Evolutionary conservation across 2,888 invertebrate genomes (phyloP).

Genomic region (Melanostoma scalare): DNA sequence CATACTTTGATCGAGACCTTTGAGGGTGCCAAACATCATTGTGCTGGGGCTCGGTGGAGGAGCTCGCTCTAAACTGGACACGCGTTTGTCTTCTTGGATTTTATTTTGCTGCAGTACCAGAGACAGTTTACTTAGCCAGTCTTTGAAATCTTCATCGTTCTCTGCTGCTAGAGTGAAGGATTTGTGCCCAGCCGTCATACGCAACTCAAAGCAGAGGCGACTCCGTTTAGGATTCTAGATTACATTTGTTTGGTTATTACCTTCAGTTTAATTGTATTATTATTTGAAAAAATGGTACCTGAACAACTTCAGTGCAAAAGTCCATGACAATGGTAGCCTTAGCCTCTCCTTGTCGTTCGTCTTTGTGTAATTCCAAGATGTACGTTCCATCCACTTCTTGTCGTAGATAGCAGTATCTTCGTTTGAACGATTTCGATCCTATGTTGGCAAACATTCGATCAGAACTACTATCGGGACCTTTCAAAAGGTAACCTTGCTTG

Average conservation of each 20-base stretch:
- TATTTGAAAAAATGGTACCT: constrained; percentile 82
- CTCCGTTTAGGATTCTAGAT: constrained; percentile 91
- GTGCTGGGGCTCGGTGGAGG: constrained; percentile 85
- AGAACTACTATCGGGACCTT: constrained; percentile 94
- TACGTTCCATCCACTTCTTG: constrained; percentile 96
- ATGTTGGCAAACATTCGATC: constrained; percentile 96
- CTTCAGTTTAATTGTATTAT: too few relatives aligned
- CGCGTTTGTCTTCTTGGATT: constrained; percentile 90
- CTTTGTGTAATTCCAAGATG: constrained; percentile 95
- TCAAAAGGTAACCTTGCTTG: constrained; percentile 94
- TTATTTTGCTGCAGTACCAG: constrained; percentile 93
- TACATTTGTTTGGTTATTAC: not conserved
- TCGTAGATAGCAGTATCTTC: constrained; percentile 93
- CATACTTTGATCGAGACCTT: constrained; percentile 95
- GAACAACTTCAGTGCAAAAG: constrained; percentile 94
- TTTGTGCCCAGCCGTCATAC: constrained; percentile 93
- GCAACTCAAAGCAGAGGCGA: constrained; percentile 92
- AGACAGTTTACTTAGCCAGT: constrained; percentile 92
- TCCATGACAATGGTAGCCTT: constrained; percentile 97
- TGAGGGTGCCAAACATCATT: constrained; percentile 91
- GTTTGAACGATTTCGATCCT: constrained; percentile 95
- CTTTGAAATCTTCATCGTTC: constrained; percentile 90
- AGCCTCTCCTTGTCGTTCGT: constrained; percentile 94
- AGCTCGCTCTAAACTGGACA: constrained; percentile 86
- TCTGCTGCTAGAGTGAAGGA: constrained; percentile 94